Evolutionary conservation across 1,140 invertebrate species (phyloP).

Genomic region (Solenopsis fugax): DNA sequence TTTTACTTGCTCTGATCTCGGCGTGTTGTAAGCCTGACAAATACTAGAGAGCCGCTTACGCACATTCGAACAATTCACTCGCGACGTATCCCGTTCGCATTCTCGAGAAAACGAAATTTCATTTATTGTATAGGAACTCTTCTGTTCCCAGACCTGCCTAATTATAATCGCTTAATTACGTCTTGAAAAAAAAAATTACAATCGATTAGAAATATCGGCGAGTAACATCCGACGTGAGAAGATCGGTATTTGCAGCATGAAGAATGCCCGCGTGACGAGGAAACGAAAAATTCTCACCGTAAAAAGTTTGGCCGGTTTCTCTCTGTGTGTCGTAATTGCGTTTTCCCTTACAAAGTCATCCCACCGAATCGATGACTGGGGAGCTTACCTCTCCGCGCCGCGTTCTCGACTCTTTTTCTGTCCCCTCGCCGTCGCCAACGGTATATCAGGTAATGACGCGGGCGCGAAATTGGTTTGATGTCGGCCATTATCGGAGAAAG

Average conservation of each 20-base stretch:
- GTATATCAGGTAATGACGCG: conserved; percentile 78
- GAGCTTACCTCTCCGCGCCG: conserved; percentile 27
- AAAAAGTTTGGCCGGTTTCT: conserved; percentile 36
- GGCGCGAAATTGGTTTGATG: conserved; percentile 80
- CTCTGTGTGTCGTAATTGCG: conserved; percentile 31
- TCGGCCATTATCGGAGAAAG: conserved; percentile 82
- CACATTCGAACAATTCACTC: conserved; percentile 32
- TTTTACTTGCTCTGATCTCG: conserved; percentile 47
- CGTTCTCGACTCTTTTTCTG: conserved; percentile 45
- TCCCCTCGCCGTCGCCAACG: conserved; percentile 59
- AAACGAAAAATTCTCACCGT: conserved; percentile 23
- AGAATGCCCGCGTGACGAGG: background rate
- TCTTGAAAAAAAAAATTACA: background rate
- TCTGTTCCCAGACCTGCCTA: background rate
- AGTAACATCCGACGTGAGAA: background rate
- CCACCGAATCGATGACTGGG: conserved; percentile 50
- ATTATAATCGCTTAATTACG: conserved; percentile 25
- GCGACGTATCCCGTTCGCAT: conserved; percentile 5
- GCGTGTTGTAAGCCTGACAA: conserved; percentile 63
- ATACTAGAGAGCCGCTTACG: conserved; percentile 17
- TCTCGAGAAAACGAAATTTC: conserved; percentile 30
- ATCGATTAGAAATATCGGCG: conserved; percentile 4
- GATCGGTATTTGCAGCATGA: background rate
- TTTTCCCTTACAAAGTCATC: conserved; percentile 36
- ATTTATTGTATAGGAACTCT: background rate